Base-by-base conservation (phyloP, 2,888 invertebrate genomes). In the Cinara cedri region DNA sequence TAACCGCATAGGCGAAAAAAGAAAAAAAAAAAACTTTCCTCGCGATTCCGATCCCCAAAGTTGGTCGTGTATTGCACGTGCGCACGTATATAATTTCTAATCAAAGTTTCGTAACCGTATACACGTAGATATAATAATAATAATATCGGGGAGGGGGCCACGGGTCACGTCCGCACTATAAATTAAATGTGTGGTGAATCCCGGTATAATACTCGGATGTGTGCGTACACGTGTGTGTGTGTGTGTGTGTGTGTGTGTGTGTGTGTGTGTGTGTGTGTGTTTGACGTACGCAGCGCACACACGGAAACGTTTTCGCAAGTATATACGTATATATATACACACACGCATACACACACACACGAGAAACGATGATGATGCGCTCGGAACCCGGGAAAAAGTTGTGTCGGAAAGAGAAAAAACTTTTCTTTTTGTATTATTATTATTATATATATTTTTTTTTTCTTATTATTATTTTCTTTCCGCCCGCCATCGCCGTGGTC, bases 101-200 rank as follows among this genome's bases (percentile, higher is more conserved):
- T 78, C 70, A 70, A 70, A 78, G 78, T 78, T 78, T 78, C 21
- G 76, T 78, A 66, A 74, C 63, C 42, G n/a, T 42, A n/a, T 19
- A 74, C 51, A 42, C 19, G 21, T 34, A 34, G 3, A 34, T 34
- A 34, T 34, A 34, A 34, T 34, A 9, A 34, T 44, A 65, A 3
- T 11, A 21, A 49, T 44, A 63, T 19, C 26, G 54, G 24, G 24
- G 11, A 24, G 66, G 49, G 24, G 26, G 46, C 57, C n/a, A 9
- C 16, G 66, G 66, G 76, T 78, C 78, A 78, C 78, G 78, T 78
- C 49, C 68, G 34, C 57, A 51, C 78, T 51, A 70, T 78, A 78
- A 78, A 78, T 78, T 78, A 70, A 78, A 70, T 60, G 51, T 60
- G 51, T 24, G 57, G 78, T 16, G 51, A 70, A 70, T 78, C 66